phyloP scores from a whole-genome alignment of 2,888 invertebrate species.

The Eupsilia transversa region DNA sequence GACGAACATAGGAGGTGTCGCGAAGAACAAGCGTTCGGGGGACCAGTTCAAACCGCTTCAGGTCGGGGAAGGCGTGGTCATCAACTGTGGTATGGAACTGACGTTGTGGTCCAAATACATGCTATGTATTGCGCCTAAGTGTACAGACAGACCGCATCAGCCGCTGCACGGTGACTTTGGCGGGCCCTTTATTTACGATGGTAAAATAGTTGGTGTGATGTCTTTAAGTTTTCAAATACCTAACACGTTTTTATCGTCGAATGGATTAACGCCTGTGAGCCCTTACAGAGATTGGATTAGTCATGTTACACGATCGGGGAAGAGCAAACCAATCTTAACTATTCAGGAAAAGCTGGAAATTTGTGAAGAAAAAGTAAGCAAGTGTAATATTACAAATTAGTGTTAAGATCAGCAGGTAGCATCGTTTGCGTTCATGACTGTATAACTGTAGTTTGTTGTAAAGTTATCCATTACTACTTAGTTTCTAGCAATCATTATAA shows the following conservation, averaged over 20 bases:
- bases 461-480: not conserved
- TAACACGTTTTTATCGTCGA: slow-evolving; percentile 28
- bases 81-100: slow-evolving; percentile 36
- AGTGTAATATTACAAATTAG: not conserved
- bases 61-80: slow-evolving; percentile 37
- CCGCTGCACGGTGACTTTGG: slow-evolving; percentile 50
- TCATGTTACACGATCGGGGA: not conserved
- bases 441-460: not conserved
- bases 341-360: not conserved
- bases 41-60: slow-evolving; percentile 38
- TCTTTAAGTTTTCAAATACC: slow-evolving; percentile 22
- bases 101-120: slow-evolving; percentile 49
- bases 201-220: slow-evolving; percentile 50
- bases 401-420: not conserved
- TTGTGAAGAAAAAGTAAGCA: slow-evolving; percentile 21
- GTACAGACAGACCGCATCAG: slow-evolving; percentile 32
- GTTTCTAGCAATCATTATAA: not conserved
- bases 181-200: slow-evolving; percentile 49
- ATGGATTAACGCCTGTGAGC: slow-evolving; percentile 50
- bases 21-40: not conserved
- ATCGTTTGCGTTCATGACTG: not conserved
- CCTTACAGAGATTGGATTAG: slow-evolving; percentile 44
- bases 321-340: not conserved
- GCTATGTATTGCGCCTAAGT: slow-evolving; percentile 38
- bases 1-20: not conserved